A percentile compares a stretch with the other conserved stretches of the same genome.
Conservation (phyloP, 2,113 vertebrate species). For the Gobius niger region DNA sequence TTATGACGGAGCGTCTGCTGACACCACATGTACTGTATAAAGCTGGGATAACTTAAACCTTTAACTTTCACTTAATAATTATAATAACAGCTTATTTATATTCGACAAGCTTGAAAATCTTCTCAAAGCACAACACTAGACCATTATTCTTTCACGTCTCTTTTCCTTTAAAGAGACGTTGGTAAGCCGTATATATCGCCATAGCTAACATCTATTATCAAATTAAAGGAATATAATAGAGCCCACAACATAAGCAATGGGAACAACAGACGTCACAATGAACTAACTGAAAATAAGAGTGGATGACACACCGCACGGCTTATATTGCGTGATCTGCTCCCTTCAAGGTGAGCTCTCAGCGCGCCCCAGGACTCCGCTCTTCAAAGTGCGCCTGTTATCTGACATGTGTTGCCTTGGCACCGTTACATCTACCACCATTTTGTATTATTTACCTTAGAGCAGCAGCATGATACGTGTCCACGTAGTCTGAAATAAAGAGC, state of each 20-base stretch:
- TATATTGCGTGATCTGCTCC: neutral
- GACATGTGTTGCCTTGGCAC: neutral
- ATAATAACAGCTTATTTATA: too few relatives aligned
- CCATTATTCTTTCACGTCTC: too few relatives aligned
- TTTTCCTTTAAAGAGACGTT: too few relatives aligned
- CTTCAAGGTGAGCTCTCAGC: slow-evolving; percentile 6
- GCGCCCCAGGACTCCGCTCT: neutral
- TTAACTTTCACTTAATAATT: too few relatives aligned
- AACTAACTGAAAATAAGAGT: neutral
- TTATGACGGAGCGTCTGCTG: slow-evolving; percentile 38
- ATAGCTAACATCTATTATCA: too few relatives aligned
- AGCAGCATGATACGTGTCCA: slow-evolving; percentile 97
- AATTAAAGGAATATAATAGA: neutral
- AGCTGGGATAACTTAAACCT: neutral
- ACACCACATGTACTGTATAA: neutral
- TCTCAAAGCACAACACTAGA: too few relatives aligned
- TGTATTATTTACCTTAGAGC: slow-evolving; percentile 85
- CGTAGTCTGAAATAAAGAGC: slow-evolving; percentile 98
- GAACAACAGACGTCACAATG: neutral
- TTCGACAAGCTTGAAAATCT: too few relatives aligned
- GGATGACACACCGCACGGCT: neutral
- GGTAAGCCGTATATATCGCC: too few relatives aligned
- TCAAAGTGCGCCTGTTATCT: slow-evolving; percentile 4
- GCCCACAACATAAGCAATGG: neutral
- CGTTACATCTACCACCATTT: neutral